These are phyloP conservation scores for Syngnathus rostellatus DNA, from an alignment of 2,797 vertebrate genomes.

Conservation along the genomic window DNA sequence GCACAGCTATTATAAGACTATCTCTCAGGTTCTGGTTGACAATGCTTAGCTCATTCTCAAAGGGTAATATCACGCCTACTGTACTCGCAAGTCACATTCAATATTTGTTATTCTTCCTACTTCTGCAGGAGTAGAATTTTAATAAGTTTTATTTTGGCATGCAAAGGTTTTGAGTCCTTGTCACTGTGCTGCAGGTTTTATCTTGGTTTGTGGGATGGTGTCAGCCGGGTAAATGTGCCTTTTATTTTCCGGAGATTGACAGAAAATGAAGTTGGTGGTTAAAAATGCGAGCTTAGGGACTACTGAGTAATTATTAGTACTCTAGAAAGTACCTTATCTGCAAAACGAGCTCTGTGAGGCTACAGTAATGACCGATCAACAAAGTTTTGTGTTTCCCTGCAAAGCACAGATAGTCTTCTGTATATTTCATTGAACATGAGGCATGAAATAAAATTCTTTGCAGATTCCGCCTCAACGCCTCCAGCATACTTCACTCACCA, in stretches of 20 bases:
- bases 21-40: slow-evolving; percentile 55
- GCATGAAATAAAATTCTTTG: not conserved
- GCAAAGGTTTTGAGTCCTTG: slow-evolving; percentile 6
- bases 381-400: slow-evolving; percentile 10
- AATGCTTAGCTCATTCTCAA: slow-evolving; percentile 29
- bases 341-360: not conserved
- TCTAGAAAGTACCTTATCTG: slow-evolving; percentile 2
- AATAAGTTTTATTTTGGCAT: slow-evolving; percentile 15
- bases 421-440: slow-evolving; percentile 5
- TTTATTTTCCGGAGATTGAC: slow-evolving; percentile 14
- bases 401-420: slow-evolving; percentile 4
- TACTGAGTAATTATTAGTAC: slow-evolving; percentile 15
- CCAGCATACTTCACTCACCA: slow-evolving; percentile 13
- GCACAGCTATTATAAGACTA: slow-evolving; percentile 52
- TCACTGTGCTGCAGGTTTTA: slow-evolving; percentile 38
- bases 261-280: not conserved
- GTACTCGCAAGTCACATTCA: slow-evolving; percentile 53
- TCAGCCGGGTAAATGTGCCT: slow-evolving; percentile 22
- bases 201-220: slow-evolving; percentile 17
- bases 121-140: slow-evolving; percentile 40
- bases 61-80: slow-evolving; percentile 45
- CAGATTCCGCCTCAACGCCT: not conserved
- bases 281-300: slow-evolving; percentile 11
- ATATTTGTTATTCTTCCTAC: slow-evolving; percentile 42
- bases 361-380: slow-evolving; percentile 5